phyloP scores from a whole-genome alignment of 2,113 vertebrate genomes.

The Antigone vipio region DNA sequence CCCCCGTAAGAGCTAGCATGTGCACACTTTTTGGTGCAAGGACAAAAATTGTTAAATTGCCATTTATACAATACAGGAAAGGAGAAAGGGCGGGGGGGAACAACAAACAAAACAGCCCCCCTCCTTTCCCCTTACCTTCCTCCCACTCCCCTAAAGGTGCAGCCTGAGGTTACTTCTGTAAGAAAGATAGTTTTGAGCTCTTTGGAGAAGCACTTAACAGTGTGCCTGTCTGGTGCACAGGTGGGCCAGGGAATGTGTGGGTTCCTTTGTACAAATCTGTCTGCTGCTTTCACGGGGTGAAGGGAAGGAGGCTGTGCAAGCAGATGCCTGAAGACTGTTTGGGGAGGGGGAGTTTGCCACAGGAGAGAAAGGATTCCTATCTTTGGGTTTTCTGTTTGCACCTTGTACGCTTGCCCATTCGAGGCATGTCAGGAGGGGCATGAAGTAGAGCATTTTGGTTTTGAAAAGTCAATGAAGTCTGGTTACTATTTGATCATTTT shows the following conservation, averaged over 20 bases:
- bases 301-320: background rate
- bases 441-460: background rate
- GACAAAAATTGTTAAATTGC: background rate
- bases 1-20: background rate
- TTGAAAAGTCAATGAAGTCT: background rate
- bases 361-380: background rate
- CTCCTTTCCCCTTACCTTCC: background rate
- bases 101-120: accelerated
- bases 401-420: accelerated
- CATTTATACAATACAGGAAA: background rate
- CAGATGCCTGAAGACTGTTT: background rate
- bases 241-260: background rate
- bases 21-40: background rate
- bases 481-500: background rate
- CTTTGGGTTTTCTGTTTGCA: background rate
- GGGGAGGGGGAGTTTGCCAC: background rate
- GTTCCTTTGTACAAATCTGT: background rate
- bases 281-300: background rate
- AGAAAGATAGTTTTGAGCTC: background rate
- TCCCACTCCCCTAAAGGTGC: background rate
- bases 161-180: background rate
- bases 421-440: background rate
- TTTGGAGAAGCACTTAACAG: background rate
- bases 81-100: background rate
- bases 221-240: background rate